phyloP scores from a whole-genome alignment of 2,797 vertebrate species.

The Decapterus maruadsi region DNA sequence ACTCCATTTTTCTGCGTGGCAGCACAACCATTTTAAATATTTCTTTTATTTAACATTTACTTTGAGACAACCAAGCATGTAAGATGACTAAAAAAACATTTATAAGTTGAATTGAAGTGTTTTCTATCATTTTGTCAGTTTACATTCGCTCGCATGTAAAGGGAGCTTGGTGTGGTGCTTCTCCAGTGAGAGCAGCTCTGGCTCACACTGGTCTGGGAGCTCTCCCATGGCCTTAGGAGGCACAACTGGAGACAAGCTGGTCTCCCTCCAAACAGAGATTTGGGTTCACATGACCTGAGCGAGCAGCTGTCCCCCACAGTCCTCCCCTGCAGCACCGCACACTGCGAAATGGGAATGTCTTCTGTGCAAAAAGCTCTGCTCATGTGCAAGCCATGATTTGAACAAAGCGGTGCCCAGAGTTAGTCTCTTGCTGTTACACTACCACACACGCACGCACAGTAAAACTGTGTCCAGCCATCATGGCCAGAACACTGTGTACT shows the following conservation, averaged over 20 bases:
- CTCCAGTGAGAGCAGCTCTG: conserved; percentile 27
- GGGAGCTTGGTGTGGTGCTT: conserved; percentile 20
- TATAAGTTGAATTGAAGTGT: neutral
- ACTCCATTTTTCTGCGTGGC: neutral
- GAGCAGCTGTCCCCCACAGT: conserved; percentile 79
- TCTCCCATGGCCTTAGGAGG: conserved; percentile 67
- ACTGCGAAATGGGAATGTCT: conserved; percentile 52
- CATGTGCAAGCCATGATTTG: conserved; percentile 39
- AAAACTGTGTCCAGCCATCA: neutral
- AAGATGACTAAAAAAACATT: neutral
- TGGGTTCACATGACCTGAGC: conserved; percentile 79
- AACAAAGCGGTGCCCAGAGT: conserved; percentile 33
- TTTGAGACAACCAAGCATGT: neutral
- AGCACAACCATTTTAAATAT: neutral
- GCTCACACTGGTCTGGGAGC: conserved; percentile 59
- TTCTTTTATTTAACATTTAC: neutral
- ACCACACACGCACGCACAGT: neutral
- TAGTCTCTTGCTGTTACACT: neutral
- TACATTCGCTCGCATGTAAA: conserved; percentile 10
- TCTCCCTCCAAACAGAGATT: conserved; percentile 80
- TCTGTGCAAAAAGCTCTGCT: conserved; percentile 37
- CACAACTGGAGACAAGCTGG: conserved; percentile 83
- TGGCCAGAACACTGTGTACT: conserved; percentile 7
- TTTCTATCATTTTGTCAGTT: conserved; percentile 14
- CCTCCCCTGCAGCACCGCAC: conserved; percentile 55